These are phyloP conservation scores for Gallinago stenura DNA, from an alignment of 2,797 vertebrate species.

Conservation along the genomic window DNA sequence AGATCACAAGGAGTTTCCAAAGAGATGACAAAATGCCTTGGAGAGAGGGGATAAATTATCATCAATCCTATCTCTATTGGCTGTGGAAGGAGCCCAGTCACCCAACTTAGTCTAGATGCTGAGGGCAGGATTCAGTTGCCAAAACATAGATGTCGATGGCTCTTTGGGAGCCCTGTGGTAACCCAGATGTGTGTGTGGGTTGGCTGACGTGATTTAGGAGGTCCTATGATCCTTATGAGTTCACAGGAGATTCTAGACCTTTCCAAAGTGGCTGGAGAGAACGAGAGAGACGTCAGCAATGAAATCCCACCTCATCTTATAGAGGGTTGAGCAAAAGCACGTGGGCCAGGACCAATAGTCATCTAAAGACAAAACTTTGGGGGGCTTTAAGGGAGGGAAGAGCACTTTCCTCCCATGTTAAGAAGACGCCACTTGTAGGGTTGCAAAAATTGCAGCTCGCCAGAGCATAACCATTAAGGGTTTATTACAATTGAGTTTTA, in stretches of 20 bases:
- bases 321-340: background rate
- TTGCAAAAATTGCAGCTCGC: background rate
- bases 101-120: background rate
- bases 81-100: background rate
- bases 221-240: background rate
- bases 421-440: slow-evolving; percentile 20
- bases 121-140: background rate
- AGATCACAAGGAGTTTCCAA: background rate
- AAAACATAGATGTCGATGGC: background rate
- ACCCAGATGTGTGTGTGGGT: background rate
- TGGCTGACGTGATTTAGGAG: background rate
- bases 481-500: slow-evolving; percentile 64
- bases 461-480: slow-evolving; percentile 69
- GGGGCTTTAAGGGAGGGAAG: background rate
- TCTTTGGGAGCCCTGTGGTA: background rate
- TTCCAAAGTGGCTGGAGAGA: background rate
- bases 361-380: background rate
- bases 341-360: background rate
- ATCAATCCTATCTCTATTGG: background rate
- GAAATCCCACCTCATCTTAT: accelerated
- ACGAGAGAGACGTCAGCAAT: accelerated
- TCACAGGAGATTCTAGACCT: background rate
- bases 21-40: background rate
- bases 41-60: background rate
- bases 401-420: background rate